Percentiles rank a stretch among this genome's conserved stretches.
Conservation (phyloP, 2,888 invertebrate genomes). For the Tridacna gigas region DNA sequence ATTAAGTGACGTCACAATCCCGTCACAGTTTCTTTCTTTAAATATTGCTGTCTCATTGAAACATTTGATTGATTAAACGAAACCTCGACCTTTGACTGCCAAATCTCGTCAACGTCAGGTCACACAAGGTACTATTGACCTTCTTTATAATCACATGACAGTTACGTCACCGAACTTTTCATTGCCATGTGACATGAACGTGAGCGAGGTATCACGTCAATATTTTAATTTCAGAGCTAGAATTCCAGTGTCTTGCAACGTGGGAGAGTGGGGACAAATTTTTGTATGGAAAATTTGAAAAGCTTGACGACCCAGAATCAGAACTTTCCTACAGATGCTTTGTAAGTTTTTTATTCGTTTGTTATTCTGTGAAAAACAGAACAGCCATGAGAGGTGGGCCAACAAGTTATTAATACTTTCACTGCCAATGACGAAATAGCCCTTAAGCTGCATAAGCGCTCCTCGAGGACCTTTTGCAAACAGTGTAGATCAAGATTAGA, state of each 20-base stretch:
- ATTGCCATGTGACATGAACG: background rate
- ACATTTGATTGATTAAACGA: conserved; percentile 16
- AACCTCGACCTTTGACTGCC: conserved; percentile 16
- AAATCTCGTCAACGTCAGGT: conserved; percentile 26
- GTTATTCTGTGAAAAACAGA: too few relatives aligned
- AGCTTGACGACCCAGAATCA: conserved; percentile 90
- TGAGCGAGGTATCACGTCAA: background rate
- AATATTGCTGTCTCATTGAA: background rate
- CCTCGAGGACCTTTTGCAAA: too few relatives aligned
- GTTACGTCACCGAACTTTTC: background rate
- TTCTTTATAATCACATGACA: background rate
- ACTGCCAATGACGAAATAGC: background rate
- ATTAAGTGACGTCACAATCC: background rate
- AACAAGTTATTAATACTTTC: too few relatives aligned
- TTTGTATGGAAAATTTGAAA: conserved; percentile 81
- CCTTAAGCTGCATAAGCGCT: background rate
- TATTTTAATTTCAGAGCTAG: conserved; percentile 69
- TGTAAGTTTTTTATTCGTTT: conserved; percentile 86
- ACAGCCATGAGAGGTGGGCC: too few relatives aligned
- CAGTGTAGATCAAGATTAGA: too few relatives aligned
- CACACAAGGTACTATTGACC: background rate
- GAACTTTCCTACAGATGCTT: conserved; percentile 95
- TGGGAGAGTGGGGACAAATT: conserved; percentile 81
- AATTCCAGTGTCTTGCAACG: conserved; percentile 80
- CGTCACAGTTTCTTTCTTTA: background rate